phyloP scores from a whole-genome alignment of 2,888 invertebrate species.

The Pterobdella sp. region DNA sequence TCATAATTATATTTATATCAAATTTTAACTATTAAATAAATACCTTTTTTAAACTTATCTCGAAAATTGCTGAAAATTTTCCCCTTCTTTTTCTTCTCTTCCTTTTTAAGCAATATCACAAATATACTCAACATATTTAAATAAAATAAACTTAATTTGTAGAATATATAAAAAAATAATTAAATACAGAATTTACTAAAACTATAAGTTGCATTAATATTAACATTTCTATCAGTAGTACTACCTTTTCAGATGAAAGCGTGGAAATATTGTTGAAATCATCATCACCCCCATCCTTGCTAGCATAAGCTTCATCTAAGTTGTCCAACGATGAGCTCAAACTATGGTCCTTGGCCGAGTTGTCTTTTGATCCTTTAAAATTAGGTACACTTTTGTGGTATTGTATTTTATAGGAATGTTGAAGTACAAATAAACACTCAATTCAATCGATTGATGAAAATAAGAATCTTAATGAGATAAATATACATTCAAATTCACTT shows the following conservation, averaged over 20 bases:
- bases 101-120: background rate
- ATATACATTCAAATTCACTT: too few species aligned
- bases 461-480: too few species aligned
- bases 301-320: background rate
- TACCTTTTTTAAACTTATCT: too few species aligned
- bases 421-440: too few species aligned
- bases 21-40: too few species aligned
- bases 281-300: conserved; percentile 5
- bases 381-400: too few species aligned
- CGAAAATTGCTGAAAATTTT: background rate
- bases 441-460: too few species aligned
- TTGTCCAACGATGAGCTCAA: conserved; percentile 3
- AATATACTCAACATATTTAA: background rate
- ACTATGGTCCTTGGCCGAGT: background rate
- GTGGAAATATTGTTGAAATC: background rate
- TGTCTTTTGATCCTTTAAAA: too few species aligned
- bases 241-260: background rate
- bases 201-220: background rate
- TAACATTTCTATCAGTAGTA: background rate
- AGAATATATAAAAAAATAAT: background rate
- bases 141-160: background rate
- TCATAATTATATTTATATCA: too few species aligned
- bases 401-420: too few species aligned
- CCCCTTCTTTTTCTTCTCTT: conserved; percentile 7
- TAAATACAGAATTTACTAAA: background rate